phyloP scores from a whole-genome alignment of 2,113 vertebrate genomes.

The Ivindomyrus marchei region DNA sequence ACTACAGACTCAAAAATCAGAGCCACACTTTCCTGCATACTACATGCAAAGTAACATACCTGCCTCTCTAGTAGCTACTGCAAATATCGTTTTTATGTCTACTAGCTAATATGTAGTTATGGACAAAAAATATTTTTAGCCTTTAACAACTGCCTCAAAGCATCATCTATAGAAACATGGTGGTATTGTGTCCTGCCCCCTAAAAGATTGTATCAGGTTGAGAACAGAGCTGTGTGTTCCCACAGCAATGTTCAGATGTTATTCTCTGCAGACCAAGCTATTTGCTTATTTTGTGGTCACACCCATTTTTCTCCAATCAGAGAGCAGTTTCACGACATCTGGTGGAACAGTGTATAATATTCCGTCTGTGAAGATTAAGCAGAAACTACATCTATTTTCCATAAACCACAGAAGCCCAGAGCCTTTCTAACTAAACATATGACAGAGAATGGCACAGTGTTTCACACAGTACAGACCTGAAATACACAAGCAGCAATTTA shows the following conservation, averaged over 20 bases:
- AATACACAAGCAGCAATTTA: background rate
- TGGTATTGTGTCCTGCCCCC: background rate
- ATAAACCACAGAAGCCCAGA: background rate
- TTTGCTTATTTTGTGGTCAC: constrained; percentile 1
- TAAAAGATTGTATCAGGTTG: background rate
- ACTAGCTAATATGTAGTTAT: background rate
- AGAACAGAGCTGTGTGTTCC: background rate
- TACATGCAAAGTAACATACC: background rate
- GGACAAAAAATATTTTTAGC: background rate
- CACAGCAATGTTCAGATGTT: background rate
- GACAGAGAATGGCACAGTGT: background rate
- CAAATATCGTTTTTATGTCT: background rate
- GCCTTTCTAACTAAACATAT: background rate
- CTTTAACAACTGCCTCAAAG: background rate
- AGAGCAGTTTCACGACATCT: background rate
- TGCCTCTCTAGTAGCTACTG: background rate
- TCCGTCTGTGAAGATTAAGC: background rate
- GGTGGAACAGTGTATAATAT: background rate
- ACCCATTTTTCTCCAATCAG: background rate
- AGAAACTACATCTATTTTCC: background rate
- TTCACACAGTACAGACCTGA: background rate
- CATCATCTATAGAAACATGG: background rate
- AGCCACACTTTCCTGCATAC: background rate
- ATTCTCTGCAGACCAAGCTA: background rate
- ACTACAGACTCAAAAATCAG: background rate